Percentiles rank a stretch among this genome's conserved stretches.
Evolutionary conservation across 2,113 vertebrate species (phyloP).

Genomic region (Rhinoderma darwinii): DNA sequence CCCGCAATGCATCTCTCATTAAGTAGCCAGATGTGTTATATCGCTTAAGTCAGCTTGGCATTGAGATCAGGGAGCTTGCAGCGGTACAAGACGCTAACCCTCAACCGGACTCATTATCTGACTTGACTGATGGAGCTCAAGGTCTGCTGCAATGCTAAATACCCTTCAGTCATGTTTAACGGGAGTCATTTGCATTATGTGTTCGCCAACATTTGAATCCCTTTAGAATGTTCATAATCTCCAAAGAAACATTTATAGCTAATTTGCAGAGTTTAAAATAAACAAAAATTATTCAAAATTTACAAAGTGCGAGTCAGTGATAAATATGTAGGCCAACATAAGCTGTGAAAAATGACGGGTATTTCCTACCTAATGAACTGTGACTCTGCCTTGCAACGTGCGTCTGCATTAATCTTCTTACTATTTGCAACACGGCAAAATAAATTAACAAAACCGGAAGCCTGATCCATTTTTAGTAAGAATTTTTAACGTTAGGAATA

Average conservation of each 20-base stretch:
- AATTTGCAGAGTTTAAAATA: slow-evolving; percentile 36
- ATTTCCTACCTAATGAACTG: slow-evolving; percentile 47
- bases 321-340: slow-evolving; percentile 5
- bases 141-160: slow-evolving; percentile 33
- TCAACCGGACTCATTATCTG: slow-evolving; percentile 9
- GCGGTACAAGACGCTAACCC: not conserved
- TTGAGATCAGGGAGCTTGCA: not conserved
- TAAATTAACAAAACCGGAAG: not conserved
- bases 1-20: slow-evolving; percentile 34
- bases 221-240: slow-evolving; percentile 5
- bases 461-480: slow-evolving; percentile 12
- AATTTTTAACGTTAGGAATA: not conserved
- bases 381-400: slow-evolving; percentile 12
- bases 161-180: not conserved
- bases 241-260: slow-evolving; percentile 30
- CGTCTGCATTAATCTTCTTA: slow-evolving; percentile 28
- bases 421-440: slow-evolving; percentile 14
- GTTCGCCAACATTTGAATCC: not conserved
- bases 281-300: slow-evolving; percentile 36
- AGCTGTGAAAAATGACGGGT: slow-evolving; percentile 43
- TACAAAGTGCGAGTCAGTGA: slow-evolving; percentile 21
- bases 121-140: slow-evolving; percentile 25
- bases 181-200: not conserved
- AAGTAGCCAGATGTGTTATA: slow-evolving; percentile 23
- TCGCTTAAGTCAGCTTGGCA: not conserved